Base-by-base conservation (phyloP, 2,113 vertebrate species). In the Xenopus laevis region DNA sequence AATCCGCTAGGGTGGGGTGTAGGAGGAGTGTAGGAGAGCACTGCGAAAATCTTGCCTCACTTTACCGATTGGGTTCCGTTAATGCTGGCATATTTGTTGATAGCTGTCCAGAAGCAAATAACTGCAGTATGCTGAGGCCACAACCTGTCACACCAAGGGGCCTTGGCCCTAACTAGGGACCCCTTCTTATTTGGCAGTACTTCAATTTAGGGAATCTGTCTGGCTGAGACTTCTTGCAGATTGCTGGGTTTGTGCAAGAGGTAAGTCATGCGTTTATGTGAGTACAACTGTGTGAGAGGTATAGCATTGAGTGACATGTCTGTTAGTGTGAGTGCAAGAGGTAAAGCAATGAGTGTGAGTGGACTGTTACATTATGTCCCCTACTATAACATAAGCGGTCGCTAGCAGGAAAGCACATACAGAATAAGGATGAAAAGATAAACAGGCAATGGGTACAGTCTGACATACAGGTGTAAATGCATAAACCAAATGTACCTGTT, bases 1-100 rank as follows among this genome's bases (percentile, higher is more conserved):
- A 18, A 44, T 75, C 72, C 68, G 30, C 30, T 75, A 63, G 57
- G 73, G 65, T 75, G 73, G 73, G 73, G 65, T 67, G 65, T 61
- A 62, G 65, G 72, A 75, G 73, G 73, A 65, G 65, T 67, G 65
- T 61, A 62, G 65, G 72, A 75, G 72, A 66, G 72, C 55, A 68
- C 65, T 74, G 46, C 10, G 33, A 71, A 58, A 71, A 61, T 18
- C 58, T 57, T 55, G 73, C 44, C 50, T 7, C 65, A 55, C 52
- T 55, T 75, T 75, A 53, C 44, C 61, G 65, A 62, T 75, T 65
- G 73, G 45, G 68, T 52, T 44, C 57, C 60, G 65, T 52, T 58
- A 67, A 40, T 21, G 20, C 65, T 59, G 18, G 53, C 57, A 40
- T 66, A 68, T 62, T 50, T 60, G 27, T 55, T 44, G 45, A 44